Evolutionary conservation across 2,113 vertebrate genomes (phyloP).

Genomic region (Oophaga pumilio): DNA sequence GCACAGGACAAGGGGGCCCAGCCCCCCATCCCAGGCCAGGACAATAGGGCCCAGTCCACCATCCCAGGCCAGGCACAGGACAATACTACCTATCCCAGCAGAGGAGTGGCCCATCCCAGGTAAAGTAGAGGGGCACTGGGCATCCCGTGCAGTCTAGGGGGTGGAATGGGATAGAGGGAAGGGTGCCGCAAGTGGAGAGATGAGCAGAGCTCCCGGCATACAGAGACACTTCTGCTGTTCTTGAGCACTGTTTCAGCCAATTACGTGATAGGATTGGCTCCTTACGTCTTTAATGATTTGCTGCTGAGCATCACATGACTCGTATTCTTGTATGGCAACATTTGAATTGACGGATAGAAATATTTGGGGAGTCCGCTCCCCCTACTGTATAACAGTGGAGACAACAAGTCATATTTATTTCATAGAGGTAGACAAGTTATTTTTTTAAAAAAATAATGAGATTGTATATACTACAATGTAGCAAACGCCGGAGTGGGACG

Average conservation of each 20-base stretch:
- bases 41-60: too few relatives aligned
- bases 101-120: too few relatives aligned
- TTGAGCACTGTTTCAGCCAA: not conserved
- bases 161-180: too few relatives aligned
- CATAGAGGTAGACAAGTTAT: not conserved
- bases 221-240: not conserved
- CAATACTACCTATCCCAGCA: too few relatives aligned
- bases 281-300: not conserved
- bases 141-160: too few relatives aligned
- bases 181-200: too few relatives aligned
- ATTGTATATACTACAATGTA: not conserved
- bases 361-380: not conserved
- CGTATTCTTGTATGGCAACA: not conserved
- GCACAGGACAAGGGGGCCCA: too few relatives aligned
- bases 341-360: not conserved
- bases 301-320: not conserved
- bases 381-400: not conserved
- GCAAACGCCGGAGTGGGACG: not conserved
- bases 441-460: not conserved
- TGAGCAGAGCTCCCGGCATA: not conserved
- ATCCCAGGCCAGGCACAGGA: too few relatives aligned
- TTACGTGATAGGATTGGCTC: not conserved
- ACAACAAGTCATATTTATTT: not conserved
- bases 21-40: too few relatives aligned
- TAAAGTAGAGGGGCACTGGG: too few relatives aligned